Evolutionary conservation across 2,888 invertebrate genomes (phyloP), one percentile per base, ranked within the genome.

Genomic region (Parasteatoda lunata): DNA sequence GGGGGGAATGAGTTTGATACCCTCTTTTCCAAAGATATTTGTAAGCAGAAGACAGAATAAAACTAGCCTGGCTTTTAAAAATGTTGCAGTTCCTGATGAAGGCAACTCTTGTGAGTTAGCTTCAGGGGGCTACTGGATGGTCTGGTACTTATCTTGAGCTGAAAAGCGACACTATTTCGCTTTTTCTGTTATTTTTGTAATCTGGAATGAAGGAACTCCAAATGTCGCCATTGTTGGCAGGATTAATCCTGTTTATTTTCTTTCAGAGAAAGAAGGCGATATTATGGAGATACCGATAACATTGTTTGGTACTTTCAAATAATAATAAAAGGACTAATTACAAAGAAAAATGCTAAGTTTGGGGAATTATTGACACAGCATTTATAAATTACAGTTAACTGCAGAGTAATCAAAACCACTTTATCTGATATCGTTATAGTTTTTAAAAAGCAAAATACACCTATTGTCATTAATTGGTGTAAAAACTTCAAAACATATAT

Each of bases 31-130:
- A 47, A n/a, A 49, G 52, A 65, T 49, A 83, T 77, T 83, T 83
- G 82, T 70, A 82, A 81, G 83, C 77, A 77, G 73, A 59, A 15
- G 15, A 51, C 9, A 5, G 47, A 69, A 66, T 54, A 77, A 83
- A 73, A 52, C 30, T 72, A 45, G 30, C 64, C 15, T 73, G 9
- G 15, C 52, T 49, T 11, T 30, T n/a, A 52, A 8, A n/a, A 49
- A 49, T n/a, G 49, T 78, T 59, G 66, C 54, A 75, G 13, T 30
- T 3, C 52, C 5, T 71, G 73, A 82, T 75, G 82, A 54, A 71
- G 77, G 52, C 77, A 65, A n/a, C 47, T 47, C 64, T 64, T 54
- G 69, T 9, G n/a, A 2, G 64, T 13, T n/a, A 54, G 47, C 48
- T 78, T 11, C n/a, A 51, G 77, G 70, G 51, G 13, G 47, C 70